Base-by-base conservation (phyloP, 2,888 invertebrate genomes). In the Drosophila lutescens region DNA sequence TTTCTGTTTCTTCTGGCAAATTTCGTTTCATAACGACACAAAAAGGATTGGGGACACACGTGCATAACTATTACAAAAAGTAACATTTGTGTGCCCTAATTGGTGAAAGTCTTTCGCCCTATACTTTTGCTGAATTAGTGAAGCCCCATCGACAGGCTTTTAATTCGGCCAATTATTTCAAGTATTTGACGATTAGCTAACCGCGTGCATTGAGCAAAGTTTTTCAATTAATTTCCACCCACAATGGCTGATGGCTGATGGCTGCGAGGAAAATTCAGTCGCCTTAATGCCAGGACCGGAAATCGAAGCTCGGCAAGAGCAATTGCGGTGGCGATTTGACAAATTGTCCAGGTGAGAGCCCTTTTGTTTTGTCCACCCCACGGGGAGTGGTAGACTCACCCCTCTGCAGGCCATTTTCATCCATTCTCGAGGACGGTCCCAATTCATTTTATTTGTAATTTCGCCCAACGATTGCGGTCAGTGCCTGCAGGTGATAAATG, bases 291-390 rank as follows among this genome's bases (percentile, higher is more conserved):
- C 43, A 53, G 44, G 41, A 49, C 32, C 20, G 41, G 66, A 63
- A 60, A 32, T 47, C 41, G 61, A 61, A 68, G 67, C 75, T 76
- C 61, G 71, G 59, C 70, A 58, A 56, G 70, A 78, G 74, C 78
- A 78, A 76, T 88, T 86, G 84, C 75, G 88, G 85, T 77, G 85
- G 78, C 85, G 78, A 83, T 88, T 85, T 86, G 86, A 86, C 88
- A 86, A 86, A 86, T 88, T 86, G 80, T 76, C 65, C 65, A 77
- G 79, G 71, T 73, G 62, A 71, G 74, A 71, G 77, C 71, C 65
- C 87, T 70, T 79, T 87, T 82, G 79, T 86, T 84, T 74, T 63
- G 65, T 15, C 58, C 63, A 56, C 38, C 51, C 38, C 17, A 6
- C 23, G 47, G 15, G 15, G 30, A 4, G 47, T 15, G 5, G 30